Conservation (phyloP, 92 coral and sea anemone species). For the Meandrina meandrites region DNA sequence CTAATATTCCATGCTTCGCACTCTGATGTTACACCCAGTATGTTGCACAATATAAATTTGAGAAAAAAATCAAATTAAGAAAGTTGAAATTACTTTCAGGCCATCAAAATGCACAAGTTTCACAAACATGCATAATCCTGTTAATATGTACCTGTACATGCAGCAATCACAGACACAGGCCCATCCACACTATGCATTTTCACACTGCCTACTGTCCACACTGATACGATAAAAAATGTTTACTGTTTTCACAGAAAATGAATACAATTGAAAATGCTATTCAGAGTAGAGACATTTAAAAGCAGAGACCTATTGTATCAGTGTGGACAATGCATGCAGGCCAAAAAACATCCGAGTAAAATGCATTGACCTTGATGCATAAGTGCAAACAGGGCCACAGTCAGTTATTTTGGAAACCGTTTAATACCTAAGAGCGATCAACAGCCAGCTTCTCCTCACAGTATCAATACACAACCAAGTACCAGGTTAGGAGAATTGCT, state of each 20-base stretch:
- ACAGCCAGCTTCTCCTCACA: background rate
- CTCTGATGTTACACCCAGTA: background rate
- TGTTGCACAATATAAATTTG: background rate
- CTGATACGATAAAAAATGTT: no score
- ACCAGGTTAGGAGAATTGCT: background rate
- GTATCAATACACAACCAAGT: background rate
- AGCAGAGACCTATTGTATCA: no score
- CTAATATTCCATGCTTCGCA: background rate
- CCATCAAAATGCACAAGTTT: background rate
- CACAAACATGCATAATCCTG: background rate
- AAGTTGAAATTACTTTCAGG: background rate
- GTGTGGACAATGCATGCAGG: no score
- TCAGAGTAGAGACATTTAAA: no score
- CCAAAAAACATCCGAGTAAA: no score
- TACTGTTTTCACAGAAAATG: no score
- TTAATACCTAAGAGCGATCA: background rate
- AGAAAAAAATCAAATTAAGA: background rate
- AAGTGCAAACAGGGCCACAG: no score
- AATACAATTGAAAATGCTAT: no score
- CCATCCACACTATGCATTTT: no score
- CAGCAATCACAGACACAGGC: background rate
- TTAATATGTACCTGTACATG: background rate
- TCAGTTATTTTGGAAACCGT: background rate
- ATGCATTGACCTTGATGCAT: no score
- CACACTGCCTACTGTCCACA: no score